phyloP scores from a whole-genome alignment of 2,113 vertebrate species.

The Rana temporaria region DNA sequence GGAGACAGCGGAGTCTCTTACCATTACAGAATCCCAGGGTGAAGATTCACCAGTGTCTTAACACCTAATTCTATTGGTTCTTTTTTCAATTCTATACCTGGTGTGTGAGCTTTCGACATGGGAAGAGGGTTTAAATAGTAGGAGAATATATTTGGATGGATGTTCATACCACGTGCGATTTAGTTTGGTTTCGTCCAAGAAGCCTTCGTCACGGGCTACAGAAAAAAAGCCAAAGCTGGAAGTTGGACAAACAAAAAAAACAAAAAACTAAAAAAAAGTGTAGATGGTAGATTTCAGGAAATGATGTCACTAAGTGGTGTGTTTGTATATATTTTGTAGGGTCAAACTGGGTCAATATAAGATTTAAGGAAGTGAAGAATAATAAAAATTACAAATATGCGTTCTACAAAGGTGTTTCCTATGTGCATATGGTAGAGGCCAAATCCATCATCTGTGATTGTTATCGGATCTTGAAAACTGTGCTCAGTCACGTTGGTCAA shows the following conservation, averaged over 20 bases:
- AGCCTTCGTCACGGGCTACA: slow-evolving; percentile 66
- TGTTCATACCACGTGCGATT: slow-evolving; percentile 62
- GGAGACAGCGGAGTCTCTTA: slow-evolving; percentile 65
- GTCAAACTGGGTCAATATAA: slow-evolving; percentile 47
- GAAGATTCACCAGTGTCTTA: slow-evolving; percentile 65
- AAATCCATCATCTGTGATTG: slow-evolving; percentile 57
- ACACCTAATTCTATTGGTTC: slow-evolving; percentile 43
- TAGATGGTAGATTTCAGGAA: slow-evolving; percentile 68
- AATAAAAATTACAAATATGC: too few relatives aligned
- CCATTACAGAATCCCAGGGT: slow-evolving; percentile 60
- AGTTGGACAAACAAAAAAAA: slow-evolving; percentile 59
- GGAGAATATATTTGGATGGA: slow-evolving; percentile 60
- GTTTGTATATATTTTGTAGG: slow-evolving; percentile 68
- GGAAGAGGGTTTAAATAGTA: slow-evolving; percentile 69
- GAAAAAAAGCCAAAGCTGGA: slow-evolving; percentile 67
- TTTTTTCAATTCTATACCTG: slow-evolving; percentile 54
- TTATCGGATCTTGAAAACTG: slow-evolving; percentile 10
- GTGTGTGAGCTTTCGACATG: slow-evolving; percentile 68
- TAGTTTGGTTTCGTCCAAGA: slow-evolving; percentile 65
- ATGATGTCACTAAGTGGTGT: slow-evolving; percentile 66
- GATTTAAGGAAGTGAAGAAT: not conserved
- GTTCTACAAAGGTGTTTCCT: slow-evolving; percentile 28
- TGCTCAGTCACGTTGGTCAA: slow-evolving; percentile 67
- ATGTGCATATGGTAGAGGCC: slow-evolving; percentile 58
- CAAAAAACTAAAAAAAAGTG: not conserved